Evolutionary conservation across 2,113 vertebrate genomes (phyloP).

Genomic region (Colinus virginianus): DNA sequence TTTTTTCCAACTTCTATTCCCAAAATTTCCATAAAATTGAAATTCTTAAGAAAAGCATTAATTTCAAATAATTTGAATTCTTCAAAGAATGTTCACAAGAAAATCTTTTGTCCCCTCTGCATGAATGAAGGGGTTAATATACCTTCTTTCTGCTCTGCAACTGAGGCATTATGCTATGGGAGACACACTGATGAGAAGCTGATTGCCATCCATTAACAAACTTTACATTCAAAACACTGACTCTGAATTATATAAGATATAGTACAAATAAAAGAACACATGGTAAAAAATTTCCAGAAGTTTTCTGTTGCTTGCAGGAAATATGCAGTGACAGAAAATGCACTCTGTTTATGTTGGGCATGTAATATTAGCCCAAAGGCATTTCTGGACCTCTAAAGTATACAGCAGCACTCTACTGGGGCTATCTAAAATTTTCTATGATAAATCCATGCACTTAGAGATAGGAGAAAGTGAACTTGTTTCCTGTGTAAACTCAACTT

Average conservation of each 20-base stretch:
- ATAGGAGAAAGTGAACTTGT: background rate
- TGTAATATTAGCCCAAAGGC: background rate
- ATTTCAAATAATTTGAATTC: background rate
- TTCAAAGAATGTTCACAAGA: background rate
- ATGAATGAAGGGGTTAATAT: background rate
- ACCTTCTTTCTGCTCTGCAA: background rate
- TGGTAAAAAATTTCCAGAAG: background rate
- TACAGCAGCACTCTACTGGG: accelerated
- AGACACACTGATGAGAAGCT: background rate
- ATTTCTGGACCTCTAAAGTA: background rate
- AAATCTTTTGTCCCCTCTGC: background rate
- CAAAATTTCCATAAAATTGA: background rate
- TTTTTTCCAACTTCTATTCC: background rate
- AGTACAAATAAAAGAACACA: background rate
- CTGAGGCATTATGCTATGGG: background rate
- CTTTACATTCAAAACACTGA: background rate
- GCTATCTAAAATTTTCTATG: background rate
- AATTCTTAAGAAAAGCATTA: background rate
- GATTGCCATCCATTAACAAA: background rate
- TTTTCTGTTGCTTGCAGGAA: background rate
- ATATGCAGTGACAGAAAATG: background rate
- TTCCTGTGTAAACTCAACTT: background rate
- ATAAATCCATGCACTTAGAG: background rate
- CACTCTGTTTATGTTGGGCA: background rate
- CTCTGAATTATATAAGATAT: background rate